Base-by-base conservation (phyloP, 1,140 invertebrate genomes). In the Nymphalis io region DNA sequence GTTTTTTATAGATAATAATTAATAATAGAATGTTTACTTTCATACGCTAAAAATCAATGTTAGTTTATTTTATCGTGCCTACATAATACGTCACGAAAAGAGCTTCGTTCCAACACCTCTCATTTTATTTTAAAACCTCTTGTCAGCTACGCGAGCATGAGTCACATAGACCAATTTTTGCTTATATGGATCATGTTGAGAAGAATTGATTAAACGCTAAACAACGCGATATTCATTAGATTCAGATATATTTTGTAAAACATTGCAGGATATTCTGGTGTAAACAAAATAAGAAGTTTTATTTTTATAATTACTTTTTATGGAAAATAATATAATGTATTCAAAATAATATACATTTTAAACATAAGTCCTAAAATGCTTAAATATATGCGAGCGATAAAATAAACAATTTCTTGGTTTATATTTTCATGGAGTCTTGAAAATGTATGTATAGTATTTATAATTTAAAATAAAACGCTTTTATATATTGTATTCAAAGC, bases 401-500 rank as follows among this genome's bases (percentile, higher is more conserved):
- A 27, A 15, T 10, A 20, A 12, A 53, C 51, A 53, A 53, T 11
- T 12, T 27, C 20, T 55, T 15, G 2, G 12, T 55, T 27, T 4
- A 15, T 27, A n/a, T 55, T 55, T n/a, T 8, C 1, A 55, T 23
- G 12, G 3, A 11, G 23, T 55, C 16, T 27, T n/a, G 23, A 13
- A 55, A 23, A 23, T 55, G 10, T 27, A 1, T n/a, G n/a, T 55
- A 4, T 55, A 27, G 51, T 27, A 55, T 55, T 6, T 55, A 33
- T 61, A 63, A 5, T 53, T 62, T 20, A 38, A 18, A 39, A 44
- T 51, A 20, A 62, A 0, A 68, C 23, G 67, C 67, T 69, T 58
- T 58, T 44, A 60, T 53, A 38, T 27, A 68, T 68, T 68, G 21
- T 68, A 61, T 39, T 40, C 21, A 3, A 44, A 69, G 33, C 23